Evolutionary conservation across 2,888 invertebrate genomes (phyloP).

Genomic region (Caenorhabditis japonica): DNA sequence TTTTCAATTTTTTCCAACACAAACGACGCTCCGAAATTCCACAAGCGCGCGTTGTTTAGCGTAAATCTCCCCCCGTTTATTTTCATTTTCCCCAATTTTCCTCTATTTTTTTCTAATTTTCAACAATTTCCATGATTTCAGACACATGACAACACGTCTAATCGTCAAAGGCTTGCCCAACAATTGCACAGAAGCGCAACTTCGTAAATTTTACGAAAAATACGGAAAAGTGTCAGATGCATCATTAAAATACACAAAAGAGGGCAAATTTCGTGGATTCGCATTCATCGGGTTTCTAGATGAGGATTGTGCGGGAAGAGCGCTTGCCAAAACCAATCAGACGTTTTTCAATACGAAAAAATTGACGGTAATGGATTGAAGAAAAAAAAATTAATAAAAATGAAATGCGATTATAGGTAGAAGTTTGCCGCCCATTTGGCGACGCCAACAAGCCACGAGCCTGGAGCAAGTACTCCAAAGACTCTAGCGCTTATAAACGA

Average conservation of each 20-base stretch:
- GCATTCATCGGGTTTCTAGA: constrained; percentile 91
- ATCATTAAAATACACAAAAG: constrained; percentile 89
- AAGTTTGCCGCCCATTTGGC: constrained; percentile 80
- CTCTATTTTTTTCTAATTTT: constrained; percentile 1
- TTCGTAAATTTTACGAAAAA: constrained; percentile 62
- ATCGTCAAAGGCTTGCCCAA: constrained; percentile 73
- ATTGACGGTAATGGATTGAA: constrained; percentile 82
- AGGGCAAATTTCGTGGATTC: constrained; percentile 91
- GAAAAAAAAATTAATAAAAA: background rate
- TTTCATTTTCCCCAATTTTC: constrained; percentile 2
- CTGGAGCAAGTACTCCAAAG: constrained; percentile 92
- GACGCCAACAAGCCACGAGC: constrained; percentile 85
- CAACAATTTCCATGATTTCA: constrained; percentile 8
- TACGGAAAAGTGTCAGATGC: constrained; percentile 85
- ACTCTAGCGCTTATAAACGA: constrained; percentile 77
- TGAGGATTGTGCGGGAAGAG: constrained; percentile 86
- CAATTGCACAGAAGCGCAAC: constrained; percentile 65
- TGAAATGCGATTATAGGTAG: constrained; percentile 79
- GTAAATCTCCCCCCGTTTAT: constrained; percentile 13
- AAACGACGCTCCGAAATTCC: constrained; percentile 20
- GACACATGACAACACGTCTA: constrained; percentile 63
- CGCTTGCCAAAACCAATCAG: constrained; percentile 86
- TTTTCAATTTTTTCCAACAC: background rate
- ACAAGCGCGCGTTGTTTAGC: constrained; percentile 7
- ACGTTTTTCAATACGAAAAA: constrained; percentile 88